A percentile compares a stretch with the other conserved stretches of the same genome.
phyloP scores from a whole-genome alignment of 2,888 invertebrate genomes.

The Empis stercorea region DNA sequence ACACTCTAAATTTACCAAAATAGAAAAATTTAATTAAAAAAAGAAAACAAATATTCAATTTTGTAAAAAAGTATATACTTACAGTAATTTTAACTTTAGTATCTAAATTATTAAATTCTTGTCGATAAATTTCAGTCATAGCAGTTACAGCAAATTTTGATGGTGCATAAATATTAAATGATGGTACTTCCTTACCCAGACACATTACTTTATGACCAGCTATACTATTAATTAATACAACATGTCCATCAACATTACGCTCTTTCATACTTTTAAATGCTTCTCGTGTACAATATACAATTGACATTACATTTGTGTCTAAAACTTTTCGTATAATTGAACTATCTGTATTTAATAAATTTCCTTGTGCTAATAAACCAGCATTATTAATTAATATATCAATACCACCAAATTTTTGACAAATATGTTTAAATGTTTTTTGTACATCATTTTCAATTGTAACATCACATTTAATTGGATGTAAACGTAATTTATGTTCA shows the following conservation, averaged over 20 bases:
- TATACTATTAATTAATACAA: conserved; percentile 37
- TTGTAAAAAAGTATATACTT: conserved; percentile 7
- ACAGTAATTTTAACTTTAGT: conserved; percentile 34
- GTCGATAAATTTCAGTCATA: conserved; percentile 27
- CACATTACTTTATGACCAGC: conserved; percentile 25
- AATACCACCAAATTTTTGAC: conserved; percentile 20
- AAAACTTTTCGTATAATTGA: conserved; percentile 23
- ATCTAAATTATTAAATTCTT: conserved; percentile 26
- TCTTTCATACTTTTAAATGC: conserved; percentile 39
- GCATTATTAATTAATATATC: conserved; percentile 49
- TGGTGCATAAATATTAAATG: conserved; percentile 28
- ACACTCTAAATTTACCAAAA: conserved; percentile 22
- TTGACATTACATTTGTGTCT: conserved; percentile 39
- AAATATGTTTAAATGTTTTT: conserved; percentile 38
- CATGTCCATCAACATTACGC: conserved; percentile 37
- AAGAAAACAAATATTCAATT: too few relatives aligned
- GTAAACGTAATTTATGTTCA: conserved; percentile 21
- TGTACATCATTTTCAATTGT: conserved; percentile 41
- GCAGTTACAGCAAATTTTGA: conserved; percentile 31
- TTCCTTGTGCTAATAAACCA: conserved; percentile 28
- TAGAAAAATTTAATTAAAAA: background rate
- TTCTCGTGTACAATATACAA: conserved; percentile 36
- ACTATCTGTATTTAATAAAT: conserved; percentile 21
- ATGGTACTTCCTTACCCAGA: conserved; percentile 14
- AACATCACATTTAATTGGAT: conserved; percentile 39